phyloP scores from a whole-genome alignment of 2,888 invertebrate species.

The Calameuta pallipes region DNA sequence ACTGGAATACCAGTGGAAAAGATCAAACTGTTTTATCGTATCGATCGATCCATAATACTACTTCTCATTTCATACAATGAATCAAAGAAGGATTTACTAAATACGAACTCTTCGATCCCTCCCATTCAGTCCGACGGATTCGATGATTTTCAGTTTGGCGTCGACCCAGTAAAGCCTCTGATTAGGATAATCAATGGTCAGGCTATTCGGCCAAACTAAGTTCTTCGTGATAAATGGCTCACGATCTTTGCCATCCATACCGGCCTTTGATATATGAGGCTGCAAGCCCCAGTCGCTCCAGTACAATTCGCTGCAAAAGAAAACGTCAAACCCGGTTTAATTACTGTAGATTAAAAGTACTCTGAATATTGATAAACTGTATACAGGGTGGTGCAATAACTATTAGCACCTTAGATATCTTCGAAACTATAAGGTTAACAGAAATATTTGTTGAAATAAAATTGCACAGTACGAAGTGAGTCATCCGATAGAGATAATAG shows the following conservation, averaged over 20 bases:
- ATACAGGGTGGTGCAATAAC: too few relatives aligned
- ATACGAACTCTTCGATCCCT: conserved; percentile 72
- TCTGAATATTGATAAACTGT: background rate
- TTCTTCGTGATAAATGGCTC: conserved; percentile 73
- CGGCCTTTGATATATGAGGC: conserved; percentile 80
- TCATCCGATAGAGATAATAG: too few relatives aligned
- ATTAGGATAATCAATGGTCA: conserved; percentile 84
- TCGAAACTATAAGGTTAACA: too few relatives aligned
- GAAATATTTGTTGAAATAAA: too few relatives aligned
- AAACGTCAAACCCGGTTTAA: background rate
- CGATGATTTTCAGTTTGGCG: conserved; percentile 75
- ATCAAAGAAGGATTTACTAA: background rate
- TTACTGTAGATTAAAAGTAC: background rate
- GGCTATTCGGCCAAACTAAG: conserved; percentile 85
- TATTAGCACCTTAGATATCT: too few relatives aligned
- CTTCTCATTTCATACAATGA: conserved; percentile 8
- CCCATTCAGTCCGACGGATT: conserved; percentile 75
- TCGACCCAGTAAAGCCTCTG: conserved; percentile 91
- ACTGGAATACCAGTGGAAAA: background rate
- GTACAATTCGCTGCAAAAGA: conserved; percentile 77
- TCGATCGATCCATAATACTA: background rate
- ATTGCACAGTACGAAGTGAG: too few relatives aligned
- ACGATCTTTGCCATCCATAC: conserved; percentile 85
- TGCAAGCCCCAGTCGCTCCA: conserved; percentile 90
- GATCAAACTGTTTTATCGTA: background rate